Conservation (phyloP, 2,888 invertebrate species). For the Acanthosepion pharaonis region DNA sequence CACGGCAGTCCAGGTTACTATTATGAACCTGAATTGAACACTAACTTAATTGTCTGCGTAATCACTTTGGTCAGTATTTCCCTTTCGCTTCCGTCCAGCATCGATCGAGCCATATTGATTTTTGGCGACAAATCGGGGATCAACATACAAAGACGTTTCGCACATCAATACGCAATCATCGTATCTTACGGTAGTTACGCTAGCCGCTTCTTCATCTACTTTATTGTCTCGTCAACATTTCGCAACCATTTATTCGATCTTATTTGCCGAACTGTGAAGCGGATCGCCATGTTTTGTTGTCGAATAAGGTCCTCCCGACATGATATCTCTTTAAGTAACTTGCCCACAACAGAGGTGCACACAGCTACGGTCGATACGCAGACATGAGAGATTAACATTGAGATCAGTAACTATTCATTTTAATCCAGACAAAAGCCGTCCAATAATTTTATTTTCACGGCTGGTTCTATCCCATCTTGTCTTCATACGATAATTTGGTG, state of each 20-base stretch:
- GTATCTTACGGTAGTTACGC: background rate
- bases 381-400: background rate
- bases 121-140: background rate
- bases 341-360: slow-evolving; percentile 33
- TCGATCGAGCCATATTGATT: background rate
- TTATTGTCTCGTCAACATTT: slow-evolving; percentile 11
- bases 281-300: background rate
- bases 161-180: background rate
- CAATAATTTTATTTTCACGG: background rate
- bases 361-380: background rate
- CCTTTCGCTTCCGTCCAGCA: background rate
- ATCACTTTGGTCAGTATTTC: slow-evolving; percentile 25
- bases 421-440: background rate
- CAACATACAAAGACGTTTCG: background rate
- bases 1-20: background rate
- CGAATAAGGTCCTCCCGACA: background rate
- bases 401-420: background rate
- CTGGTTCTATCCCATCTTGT: background rate
- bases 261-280: background rate
- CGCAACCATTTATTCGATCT: background rate
- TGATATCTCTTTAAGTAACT: background rate
- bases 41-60: background rate
- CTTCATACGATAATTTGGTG: background rate
- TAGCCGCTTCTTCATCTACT: slow-evolving; percentile 2
- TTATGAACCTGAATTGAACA: background rate